phyloP scores from a whole-genome alignment of 53 echinoderm and acorn worm species.

The Arbacia lixula region DNA sequence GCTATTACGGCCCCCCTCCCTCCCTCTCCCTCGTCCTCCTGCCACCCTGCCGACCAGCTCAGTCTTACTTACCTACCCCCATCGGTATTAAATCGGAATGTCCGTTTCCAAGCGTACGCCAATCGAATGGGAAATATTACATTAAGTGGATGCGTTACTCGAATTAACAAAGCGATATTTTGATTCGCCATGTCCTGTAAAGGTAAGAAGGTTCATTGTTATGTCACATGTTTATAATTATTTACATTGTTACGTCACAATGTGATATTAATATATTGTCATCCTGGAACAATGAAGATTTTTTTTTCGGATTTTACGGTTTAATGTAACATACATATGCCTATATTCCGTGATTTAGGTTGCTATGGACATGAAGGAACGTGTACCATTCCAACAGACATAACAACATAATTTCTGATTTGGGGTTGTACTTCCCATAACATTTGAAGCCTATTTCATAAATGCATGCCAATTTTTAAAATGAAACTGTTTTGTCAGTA shows the following conservation, averaged over 20 bases:
- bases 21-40: slow-evolving; percentile 23
- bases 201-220: slow-evolving; percentile 38
- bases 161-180: not conserved
- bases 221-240: not conserved
- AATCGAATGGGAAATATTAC: slow-evolving; percentile 33
- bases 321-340: not conserved
- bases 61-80: not conserved
- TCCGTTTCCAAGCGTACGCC: no score
- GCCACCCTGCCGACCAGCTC: not conserved
- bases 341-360: no score
- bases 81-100: not conserved
- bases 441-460: no score
- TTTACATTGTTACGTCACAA: slow-evolving; percentile 9
- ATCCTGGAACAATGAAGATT: not conserved
- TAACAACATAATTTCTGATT: no score
- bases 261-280: not conserved
- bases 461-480: no score
- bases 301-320: not conserved
- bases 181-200: slow-evolving; percentile 43
- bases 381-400: no score
- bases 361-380: not conserved
- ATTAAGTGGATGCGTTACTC: slow-evolving; percentile 8
- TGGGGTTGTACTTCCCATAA: no score
- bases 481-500: no score
- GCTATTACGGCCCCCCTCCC: not conserved